Evolutionary conservation across 1,140 invertebrate genomes (phyloP).

Genomic region (Drepana arcuata): DNA sequence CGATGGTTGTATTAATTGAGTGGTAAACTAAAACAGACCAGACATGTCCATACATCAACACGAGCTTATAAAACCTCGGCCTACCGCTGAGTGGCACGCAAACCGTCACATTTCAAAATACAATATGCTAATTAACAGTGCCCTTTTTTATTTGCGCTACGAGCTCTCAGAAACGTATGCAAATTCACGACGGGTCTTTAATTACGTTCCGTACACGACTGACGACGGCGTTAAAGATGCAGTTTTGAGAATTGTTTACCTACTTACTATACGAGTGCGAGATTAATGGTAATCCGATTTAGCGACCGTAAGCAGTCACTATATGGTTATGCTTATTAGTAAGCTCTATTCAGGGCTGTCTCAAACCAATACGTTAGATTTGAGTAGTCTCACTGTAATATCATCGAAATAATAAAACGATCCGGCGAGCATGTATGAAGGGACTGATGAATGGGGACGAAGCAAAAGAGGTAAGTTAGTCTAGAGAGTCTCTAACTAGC

Average conservation of each 20-base stretch:
- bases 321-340: constrained; percentile 52
- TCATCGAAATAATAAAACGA: no score
- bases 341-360: constrained; percentile 37
- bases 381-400: no score
- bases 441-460: no score
- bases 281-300: constrained; percentile 59
- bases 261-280: constrained; percentile 27
- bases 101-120: constrained; percentile 68
- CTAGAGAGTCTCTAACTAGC: no score
- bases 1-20: no score
- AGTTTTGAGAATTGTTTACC: constrained; percentile 54
- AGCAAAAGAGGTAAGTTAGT: no score
- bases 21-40: no score
- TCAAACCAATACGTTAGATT: no score
- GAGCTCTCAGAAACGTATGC: constrained; percentile 64
- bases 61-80: constrained; percentile 43
- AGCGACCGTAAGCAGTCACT: constrained; percentile 39
- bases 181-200: constrained; percentile 58
- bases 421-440: no score
- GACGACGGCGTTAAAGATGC: constrained; percentile 58
- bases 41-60: constrained; percentile 30
- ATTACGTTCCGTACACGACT: constrained; percentile 62
- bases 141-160: constrained; percentile 62
- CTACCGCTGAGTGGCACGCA: constrained; percentile 57
- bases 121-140: constrained; percentile 69